phyloP scores from a whole-genome alignment of 2,888 invertebrate species.

The Drosophila niveifrons region DNA sequence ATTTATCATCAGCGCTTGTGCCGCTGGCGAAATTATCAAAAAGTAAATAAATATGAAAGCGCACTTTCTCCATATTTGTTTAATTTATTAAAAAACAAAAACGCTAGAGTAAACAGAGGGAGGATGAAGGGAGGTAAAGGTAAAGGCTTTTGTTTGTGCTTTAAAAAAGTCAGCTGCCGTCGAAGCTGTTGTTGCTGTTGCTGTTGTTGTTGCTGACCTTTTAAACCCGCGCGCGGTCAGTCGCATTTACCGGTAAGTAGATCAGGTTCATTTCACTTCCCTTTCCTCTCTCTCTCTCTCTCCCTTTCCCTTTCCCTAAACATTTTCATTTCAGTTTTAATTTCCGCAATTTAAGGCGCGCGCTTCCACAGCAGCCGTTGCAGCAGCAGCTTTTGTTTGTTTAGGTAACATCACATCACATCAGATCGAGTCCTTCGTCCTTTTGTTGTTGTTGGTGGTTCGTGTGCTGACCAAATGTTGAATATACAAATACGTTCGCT shows the following conservation, averaged over 20 bases:
- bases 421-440: slow-evolving; percentile 13
- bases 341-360: background rate
- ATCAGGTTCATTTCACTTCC: slow-evolving; percentile 35
- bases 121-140: slow-evolving; percentile 9
- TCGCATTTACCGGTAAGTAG: slow-evolving; percentile 22
- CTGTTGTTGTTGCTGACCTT: slow-evolving; percentile 34
- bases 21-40: slow-evolving; percentile 59
- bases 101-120: slow-evolving; percentile 4
- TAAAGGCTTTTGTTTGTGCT: slow-evolving; percentile 31
- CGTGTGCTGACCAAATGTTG: slow-evolving; percentile 50
- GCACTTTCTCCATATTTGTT: slow-evolving; percentile 59
- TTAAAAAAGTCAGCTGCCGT: slow-evolving; percentile 56
- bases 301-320: slow-evolving; percentile 12
- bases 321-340: slow-evolving; percentile 22
- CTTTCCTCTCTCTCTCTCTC: background rate
- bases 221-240: slow-evolving; percentile 48
- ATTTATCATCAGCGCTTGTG: slow-evolving; percentile 38
- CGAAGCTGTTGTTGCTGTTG: background rate
- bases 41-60: slow-evolving; percentile 74
- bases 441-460: slow-evolving; percentile 20
- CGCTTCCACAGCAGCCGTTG: slow-evolving; percentile 40
- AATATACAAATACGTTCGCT: slow-evolving; percentile 23
- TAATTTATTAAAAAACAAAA: slow-evolving; percentile 62
- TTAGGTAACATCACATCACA: slow-evolving; percentile 45
- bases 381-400: slow-evolving; percentile 59